These are phyloP conservation scores for Tetrax tetrax DNA, from an alignment of 2,113 vertebrate species.

Conservation along the genomic window DNA sequence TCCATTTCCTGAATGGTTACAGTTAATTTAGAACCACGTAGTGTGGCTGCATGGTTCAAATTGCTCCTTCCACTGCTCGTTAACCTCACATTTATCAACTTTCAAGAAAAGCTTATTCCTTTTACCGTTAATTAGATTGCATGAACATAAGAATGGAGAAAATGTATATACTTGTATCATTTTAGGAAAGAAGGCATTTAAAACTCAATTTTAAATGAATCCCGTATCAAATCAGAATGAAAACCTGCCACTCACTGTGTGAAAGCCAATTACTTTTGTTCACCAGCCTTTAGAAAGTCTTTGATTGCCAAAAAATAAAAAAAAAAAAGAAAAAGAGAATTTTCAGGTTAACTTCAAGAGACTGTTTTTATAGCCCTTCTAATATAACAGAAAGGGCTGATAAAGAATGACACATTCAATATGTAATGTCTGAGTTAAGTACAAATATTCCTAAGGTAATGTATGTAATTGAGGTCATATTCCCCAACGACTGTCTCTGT, in stretches of 20 bases:
- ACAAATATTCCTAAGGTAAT: neutral
- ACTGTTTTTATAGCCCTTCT: neutral
- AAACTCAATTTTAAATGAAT: neutral
- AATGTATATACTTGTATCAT: neutral
- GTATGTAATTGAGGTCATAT: neutral
- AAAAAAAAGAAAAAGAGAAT: neutral
- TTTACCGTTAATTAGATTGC: neutral
- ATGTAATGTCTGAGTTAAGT: neutral
- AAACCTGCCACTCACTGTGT: neutral
- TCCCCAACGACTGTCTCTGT: neutral
- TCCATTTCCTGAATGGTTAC: constrained; percentile 14
- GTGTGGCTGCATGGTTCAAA: neutral
- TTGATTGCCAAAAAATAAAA: neutral
- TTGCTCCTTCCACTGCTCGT: neutral
- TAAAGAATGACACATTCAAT: constrained; percentile 8
- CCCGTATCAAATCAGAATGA: neutral
- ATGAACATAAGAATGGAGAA: neutral
- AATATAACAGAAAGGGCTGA: neutral
- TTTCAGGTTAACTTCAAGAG: constrained; percentile 2
- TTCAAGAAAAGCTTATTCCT: neutral
- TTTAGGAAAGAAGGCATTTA: neutral
- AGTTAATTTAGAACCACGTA: constrained; percentile 8
- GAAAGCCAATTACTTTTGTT: constrained; percentile 20
- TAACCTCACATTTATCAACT: constrained; percentile 16
- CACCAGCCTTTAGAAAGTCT: neutral